Evolutionary conservation across 1,140 invertebrate genomes (phyloP), one percentile per base, ranked within the genome.

Genomic region (Muscidifurax raptorellus): DNA sequence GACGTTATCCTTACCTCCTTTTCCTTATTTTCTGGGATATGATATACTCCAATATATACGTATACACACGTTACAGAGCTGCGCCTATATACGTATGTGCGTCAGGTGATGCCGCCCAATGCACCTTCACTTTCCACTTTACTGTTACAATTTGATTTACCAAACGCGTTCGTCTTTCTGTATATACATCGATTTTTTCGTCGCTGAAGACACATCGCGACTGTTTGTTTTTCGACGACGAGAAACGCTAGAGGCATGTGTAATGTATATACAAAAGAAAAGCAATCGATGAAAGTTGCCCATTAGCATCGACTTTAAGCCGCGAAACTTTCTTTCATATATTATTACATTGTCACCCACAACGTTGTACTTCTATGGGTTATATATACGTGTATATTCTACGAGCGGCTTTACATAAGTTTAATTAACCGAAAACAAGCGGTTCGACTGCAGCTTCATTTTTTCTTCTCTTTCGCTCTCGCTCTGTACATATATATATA

Each of bases 51-150:
- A n/a, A n/a, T n/a, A n/a, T n/a, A 10, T 85, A 78, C 0, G 18
- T 27, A 15, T 15, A 5, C 13, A n/a, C 15, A 22, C 15, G 27
- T 28, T 27, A 32, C 5, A 5, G 32, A 32, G 36, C 36, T 40
- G 36, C 36, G 10, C 36, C 36, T 36, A 36, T 36, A n/a, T n/a
- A n/a, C n/a, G n/a, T n/a, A n/a, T n/a, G n/a, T n/a, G n/a, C n/a
- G n/a, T n/a, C n/a, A n/a, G n/a, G 36, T 9, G 36, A 36, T 47
- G 12, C 15, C 44, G 12, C 44, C 86, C 84, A 87, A 84, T 85
- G 88, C 89, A 92, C 91, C 91, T 92, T 92, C 91, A 92, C 91
- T 92, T 92, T 92, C 89, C 90, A 90, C 90, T 91, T 89, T 89
- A 87, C 89, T 88, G 88, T 86, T 88, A 89, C 86, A 76, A 86